Evolutionary conservation across 35 echinoderm and acorn worm genomes (phyloP), one percentile per base, ranked within the genome.

Genomic region (Hemicentrotus pulcherrimus): DNA sequence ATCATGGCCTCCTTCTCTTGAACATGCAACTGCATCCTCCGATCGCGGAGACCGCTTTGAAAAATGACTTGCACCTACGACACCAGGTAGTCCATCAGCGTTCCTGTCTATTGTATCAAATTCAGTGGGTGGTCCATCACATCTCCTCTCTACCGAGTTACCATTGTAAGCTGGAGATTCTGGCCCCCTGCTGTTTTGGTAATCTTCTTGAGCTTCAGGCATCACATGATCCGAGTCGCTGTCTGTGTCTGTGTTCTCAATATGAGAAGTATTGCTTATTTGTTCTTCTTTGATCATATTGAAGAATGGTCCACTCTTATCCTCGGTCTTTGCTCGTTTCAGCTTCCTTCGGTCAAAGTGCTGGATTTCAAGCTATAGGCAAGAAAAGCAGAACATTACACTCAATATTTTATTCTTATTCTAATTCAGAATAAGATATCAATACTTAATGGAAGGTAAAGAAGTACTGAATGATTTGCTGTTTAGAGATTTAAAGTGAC

Each of bases 341-440:
- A 96, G 94, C 61, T 61, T 96, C 19, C 59, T 22, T 16, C 52
- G 94, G 30, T 96, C 96, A 86, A 96, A 96, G 71, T 96, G 96
- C 94, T 95, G 94, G 78, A 96, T 96, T 61, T 85, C 86, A 35
- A 94, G 88, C 96, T 96, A 89, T 86, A 31, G 5, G 65, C 5
- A 88, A 90, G 86, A 35, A 15, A 96, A 33, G 47, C 47, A 58
- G 86, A 86, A 32, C 46, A 94, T 0, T n/a, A 78, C 65, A 78
- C 11, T 11, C 50, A 55, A 12, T 55, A 55, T 55, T 55, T 55
- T 15, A 55, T 55, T 14, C 9, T 0, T 55, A 15, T 55, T 12
- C 2, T 14, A 55, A 55, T 55, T 55, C 50, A 55, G 2, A 10
- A 55, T 55, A 55, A 55, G 8, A 14, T 55, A 55, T 15, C 50